Evolutionary conservation across 2,113 vertebrate species (phyloP).

Genomic region (Chionis minor): DNA sequence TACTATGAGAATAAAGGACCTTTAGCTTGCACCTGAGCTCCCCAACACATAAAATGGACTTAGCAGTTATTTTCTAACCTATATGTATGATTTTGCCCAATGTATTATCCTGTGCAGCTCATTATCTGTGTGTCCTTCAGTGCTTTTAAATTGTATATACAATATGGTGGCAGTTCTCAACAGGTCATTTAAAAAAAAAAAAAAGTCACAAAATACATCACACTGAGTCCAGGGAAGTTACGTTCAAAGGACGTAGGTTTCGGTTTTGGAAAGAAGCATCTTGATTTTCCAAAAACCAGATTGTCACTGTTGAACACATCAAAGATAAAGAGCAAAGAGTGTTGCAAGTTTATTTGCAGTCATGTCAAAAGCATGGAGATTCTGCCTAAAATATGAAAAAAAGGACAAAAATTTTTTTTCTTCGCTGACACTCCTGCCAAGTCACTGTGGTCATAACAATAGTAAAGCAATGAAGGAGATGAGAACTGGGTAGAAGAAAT

Average conservation of each 20-base stretch:
- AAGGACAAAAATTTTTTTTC: rapidly evolving
- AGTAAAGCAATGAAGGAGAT: background rate
- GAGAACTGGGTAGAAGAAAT: background rate
- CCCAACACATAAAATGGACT: background rate
- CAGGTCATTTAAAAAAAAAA: background rate
- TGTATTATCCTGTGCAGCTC: background rate
- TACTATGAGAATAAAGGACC: background rate
- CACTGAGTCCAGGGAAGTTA: background rate
- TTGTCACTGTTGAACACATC: background rate
- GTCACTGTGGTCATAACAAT: background rate
- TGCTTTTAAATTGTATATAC: background rate
- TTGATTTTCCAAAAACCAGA: background rate
- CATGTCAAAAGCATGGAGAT: background rate
- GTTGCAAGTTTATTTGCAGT: background rate
- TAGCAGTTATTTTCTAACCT: background rate
- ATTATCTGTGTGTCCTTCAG: background rate
- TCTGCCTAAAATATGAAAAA: background rate
- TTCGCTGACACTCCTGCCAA: background rate
- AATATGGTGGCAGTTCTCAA: background rate
- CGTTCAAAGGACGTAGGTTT: background rate
- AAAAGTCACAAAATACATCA: background rate
- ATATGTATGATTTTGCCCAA: background rate
- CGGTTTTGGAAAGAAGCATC: background rate
- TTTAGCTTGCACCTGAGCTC: background rate
- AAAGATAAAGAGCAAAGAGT: background rate